phyloP scores from a whole-genome alignment of 2,888 invertebrate species.

The Plebejus anna region DNA sequence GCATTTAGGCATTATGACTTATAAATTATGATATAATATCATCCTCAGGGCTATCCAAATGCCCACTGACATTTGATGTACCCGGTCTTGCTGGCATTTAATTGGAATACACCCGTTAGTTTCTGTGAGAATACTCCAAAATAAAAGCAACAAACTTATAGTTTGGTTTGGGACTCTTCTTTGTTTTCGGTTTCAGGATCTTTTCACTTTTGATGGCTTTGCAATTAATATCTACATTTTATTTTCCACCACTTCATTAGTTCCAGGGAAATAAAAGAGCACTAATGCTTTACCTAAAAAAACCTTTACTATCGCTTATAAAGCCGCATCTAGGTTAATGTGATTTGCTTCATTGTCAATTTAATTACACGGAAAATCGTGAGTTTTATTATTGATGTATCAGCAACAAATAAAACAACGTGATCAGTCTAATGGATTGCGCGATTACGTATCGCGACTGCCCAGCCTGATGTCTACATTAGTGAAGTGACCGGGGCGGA shows the following conservation, averaged over 20 bases:
- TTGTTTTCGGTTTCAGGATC: too few relatives aligned
- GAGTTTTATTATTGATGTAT: constrained; percentile 10
- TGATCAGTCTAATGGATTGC: constrained; percentile 24
- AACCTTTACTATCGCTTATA: neutral
- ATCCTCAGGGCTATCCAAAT: too few relatives aligned
- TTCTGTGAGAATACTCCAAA: too few relatives aligned
- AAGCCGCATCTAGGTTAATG: constrained; percentile 3
- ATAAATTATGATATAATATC: neutral
- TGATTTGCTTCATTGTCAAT: constrained; percentile 3
- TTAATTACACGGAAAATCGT: constrained; percentile 17
- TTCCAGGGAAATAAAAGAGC: neutral
- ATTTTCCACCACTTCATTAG: too few relatives aligned
- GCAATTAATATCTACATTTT: too few relatives aligned
- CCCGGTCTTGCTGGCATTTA: too few relatives aligned
- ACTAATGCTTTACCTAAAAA: neutral
- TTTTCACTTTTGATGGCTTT: too few relatives aligned
- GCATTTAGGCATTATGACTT: neutral
- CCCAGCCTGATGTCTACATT: constrained; percentile 17
- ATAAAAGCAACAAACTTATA: too few relatives aligned
- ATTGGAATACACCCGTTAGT: too few relatives aligned
- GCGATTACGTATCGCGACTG: constrained; percentile 21
- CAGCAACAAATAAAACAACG: neutral
- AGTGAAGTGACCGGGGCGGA: constrained; percentile 22
- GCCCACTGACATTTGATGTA: too few relatives aligned
- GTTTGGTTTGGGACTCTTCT: too few relatives aligned